Evolutionary conservation across 30 jellyfish, hydroid and myxozoan species (phyloP).

Genomic region (Hydra vulgaris): DNA sequence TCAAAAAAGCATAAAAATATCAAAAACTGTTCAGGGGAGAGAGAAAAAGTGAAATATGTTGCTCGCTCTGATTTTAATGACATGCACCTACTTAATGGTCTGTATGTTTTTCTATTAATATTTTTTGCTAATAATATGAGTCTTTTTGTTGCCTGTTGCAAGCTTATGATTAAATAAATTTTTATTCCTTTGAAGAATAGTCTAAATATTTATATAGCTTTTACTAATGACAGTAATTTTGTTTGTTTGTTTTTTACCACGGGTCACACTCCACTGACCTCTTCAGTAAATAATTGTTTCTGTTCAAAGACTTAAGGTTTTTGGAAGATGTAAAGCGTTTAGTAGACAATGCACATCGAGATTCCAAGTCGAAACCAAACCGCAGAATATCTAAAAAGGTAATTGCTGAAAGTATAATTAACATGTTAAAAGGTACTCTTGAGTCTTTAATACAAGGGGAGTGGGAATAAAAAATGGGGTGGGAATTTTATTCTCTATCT

Average conservation of each 20-base stretch:
- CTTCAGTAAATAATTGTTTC: no score
- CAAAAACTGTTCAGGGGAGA: slow-evolving; percentile 15
- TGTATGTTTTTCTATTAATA: neutral
- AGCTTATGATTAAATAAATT: no score
- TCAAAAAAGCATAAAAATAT: slow-evolving; percentile 12
- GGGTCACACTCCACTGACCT: no score
- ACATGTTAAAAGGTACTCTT: no score
- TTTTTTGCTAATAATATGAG: neutral
- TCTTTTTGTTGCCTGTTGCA: no score
- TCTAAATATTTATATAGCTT: no score
- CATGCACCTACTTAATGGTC: slow-evolving; percentile 19
- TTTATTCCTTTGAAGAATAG: no score
- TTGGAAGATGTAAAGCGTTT: slow-evolving; percentile 19
- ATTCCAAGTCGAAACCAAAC: slow-evolving; percentile 7
- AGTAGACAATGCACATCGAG: slow-evolving; percentile 24
- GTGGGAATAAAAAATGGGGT: no score
- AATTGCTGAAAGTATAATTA: neutral
- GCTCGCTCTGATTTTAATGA: slow-evolving; percentile 15
- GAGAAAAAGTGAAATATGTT: slow-evolving; percentile 13
- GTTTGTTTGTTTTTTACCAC: no score
- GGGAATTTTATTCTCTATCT: no score
- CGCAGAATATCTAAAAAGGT: neutral
- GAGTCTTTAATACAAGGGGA: no score
- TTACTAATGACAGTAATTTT: no score
- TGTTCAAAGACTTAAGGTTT: slow-evolving; percentile 16